Percentiles rank a stretch among this genome's conserved stretches.
These are phyloP conservation scores for Caranx ignobilis DNA, from an alignment of 2,113 vertebrate species.

Conservation along the genomic window DNA sequence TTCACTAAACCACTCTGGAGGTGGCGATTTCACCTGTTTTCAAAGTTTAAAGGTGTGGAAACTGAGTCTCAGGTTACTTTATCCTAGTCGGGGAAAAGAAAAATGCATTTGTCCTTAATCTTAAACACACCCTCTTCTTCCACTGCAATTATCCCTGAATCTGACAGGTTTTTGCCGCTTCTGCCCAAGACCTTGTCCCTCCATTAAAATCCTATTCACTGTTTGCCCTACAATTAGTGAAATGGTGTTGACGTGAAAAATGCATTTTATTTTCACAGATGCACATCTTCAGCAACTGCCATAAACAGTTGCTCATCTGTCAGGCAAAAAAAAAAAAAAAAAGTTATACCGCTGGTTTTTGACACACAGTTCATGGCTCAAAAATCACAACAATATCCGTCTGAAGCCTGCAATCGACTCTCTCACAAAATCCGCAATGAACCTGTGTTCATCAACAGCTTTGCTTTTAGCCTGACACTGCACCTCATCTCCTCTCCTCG, in stretches of 20 bases:
- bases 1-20: conserved; percentile 19
- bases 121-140: conserved; percentile 23
- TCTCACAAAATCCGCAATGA: conserved; percentile 39
- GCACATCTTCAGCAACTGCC: conserved; percentile 56
- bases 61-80: conserved; percentile 39
- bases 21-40: conserved; percentile 31
- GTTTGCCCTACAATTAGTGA: conserved; percentile 41
- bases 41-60: conserved; percentile 41
- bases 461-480: conserved; percentile 29
- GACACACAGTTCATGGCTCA: conserved; percentile 49
- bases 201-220: conserved; percentile 60
- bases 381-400: conserved; percentile 60
- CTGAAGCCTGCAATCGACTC: conserved; percentile 34
- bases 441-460: conserved; percentile 37
- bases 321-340: conserved; percentile 17
- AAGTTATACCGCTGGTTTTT: conserved; percentile 45
- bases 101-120: conserved; percentile 19
- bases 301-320: conserved; percentile 44
- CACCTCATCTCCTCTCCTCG: conserved; percentile 3
- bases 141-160: conserved; percentile 34
- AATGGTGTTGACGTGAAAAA: conserved; percentile 39
- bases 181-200: conserved; percentile 41
- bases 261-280: conserved; percentile 59
- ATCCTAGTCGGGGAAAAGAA: conserved; percentile 12
- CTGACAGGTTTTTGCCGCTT: conserved; percentile 33